These are phyloP conservation scores for Ooceraea biroi DNA, from an alignment of 1,140 invertebrate genomes.

Conservation along the genomic window DNA sequence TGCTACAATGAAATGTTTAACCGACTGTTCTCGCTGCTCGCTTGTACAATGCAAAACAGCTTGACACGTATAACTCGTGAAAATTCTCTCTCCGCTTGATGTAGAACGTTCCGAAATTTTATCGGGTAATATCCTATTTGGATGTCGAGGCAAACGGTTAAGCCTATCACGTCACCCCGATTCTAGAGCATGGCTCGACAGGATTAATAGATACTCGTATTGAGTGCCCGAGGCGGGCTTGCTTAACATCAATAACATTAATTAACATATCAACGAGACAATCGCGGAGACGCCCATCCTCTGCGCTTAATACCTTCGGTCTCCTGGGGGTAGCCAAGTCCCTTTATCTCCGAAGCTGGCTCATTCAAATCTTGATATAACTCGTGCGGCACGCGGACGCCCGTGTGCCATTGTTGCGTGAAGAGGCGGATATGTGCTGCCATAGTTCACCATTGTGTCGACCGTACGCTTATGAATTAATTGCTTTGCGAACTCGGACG, in stretches of 20 bases:
- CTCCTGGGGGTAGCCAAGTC: conserved; percentile 4
- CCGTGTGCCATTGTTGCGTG: conserved; percentile 63
- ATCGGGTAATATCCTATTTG: conserved; percentile 2
- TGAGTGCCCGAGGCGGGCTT: background rate
- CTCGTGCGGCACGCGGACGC: conserved; percentile 45
- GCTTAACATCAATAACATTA: conserved; percentile 76
- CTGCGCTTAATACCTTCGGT: conserved; percentile 53
- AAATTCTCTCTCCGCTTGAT: background rate
- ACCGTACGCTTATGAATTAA: conserved; percentile 75
- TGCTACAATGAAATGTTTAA: conserved; percentile 15
- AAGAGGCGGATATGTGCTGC: conserved; percentile 65
- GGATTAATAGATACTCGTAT: conserved; percentile 56
- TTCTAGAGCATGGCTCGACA: conserved; percentile 6
- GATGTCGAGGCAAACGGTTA: background rate
- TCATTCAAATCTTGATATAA: conserved; percentile 73
- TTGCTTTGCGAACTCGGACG: conserved; percentile 56
- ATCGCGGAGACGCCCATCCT: conserved; percentile 64
- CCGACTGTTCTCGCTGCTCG: background rate
- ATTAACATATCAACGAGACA: conserved; percentile 78
- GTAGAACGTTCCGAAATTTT: background rate
- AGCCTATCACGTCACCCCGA: conserved; percentile 9
- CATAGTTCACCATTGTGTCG: conserved; percentile 69
- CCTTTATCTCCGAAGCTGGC: conserved; percentile 67
- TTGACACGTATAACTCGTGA: background rate
- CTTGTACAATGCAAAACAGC: too few species aligned